These are phyloP conservation scores for Xiphophorus couchianus DNA, from an alignment of 2,113 vertebrate species.

Conservation along the genomic window DNA sequence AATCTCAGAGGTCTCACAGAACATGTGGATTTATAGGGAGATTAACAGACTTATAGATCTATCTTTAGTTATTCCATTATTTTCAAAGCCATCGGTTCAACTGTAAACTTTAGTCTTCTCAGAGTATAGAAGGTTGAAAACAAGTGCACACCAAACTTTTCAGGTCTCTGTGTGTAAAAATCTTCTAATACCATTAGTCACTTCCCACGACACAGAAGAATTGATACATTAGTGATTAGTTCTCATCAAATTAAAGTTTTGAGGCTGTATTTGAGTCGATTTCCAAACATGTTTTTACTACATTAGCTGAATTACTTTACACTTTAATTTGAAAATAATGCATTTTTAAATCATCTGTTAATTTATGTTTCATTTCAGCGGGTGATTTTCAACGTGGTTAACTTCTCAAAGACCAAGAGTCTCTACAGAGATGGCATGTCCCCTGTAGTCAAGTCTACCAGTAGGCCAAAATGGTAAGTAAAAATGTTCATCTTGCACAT, in stretches of 20 bases:
- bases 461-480: conserved; percentile 92
- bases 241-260: not conserved
- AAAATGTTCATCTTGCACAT: not conserved
- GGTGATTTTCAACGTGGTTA: conserved; percentile 97
- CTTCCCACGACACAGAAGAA: not conserved
- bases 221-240: not conserved
- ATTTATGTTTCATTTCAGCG: conserved; percentile 84
- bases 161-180: not conserved
- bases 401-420: conserved; percentile 99
- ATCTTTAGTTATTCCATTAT: not conserved
- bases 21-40: not conserved
- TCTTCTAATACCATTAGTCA: not conserved
- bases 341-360: not conserved
- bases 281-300: not conserved
- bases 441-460: conserved; percentile 96
- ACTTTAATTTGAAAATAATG: not conserved
- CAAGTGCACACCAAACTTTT: not conserved
- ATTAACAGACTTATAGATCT: not conserved
- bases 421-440: conserved; percentile 98
- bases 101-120: not conserved
- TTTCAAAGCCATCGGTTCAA: not conserved
- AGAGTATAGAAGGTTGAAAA: not conserved
- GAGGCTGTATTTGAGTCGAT: no score
- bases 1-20: no score
- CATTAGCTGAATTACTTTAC: not conserved